These are phyloP conservation scores for Petrocephalus zakoni DNA, from an alignment of 2,113 vertebrate species.

Conservation along the genomic window DNA sequence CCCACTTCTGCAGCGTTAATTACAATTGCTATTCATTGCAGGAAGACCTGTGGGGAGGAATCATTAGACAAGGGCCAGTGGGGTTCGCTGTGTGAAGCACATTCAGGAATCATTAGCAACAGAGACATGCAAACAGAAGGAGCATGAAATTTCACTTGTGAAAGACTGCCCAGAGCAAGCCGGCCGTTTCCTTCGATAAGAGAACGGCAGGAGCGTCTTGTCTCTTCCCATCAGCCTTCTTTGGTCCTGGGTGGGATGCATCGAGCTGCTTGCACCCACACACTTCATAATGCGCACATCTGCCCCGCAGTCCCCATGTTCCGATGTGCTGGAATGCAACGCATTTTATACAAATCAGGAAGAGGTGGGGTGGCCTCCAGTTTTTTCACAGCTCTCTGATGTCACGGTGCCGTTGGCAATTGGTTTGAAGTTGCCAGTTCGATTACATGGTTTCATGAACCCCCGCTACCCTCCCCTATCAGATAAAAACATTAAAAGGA, in stretches of 20 bases:
- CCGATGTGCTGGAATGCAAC: not conserved
- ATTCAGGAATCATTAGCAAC: slow-evolving; percentile 3
- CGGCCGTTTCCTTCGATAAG: not conserved
- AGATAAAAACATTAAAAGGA: slow-evolving; percentile 7
- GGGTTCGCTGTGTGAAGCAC: not conserved
- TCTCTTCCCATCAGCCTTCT: not conserved
- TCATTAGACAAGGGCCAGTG: slow-evolving; percentile 9
- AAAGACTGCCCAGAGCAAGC: not conserved
- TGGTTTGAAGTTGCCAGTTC: slow-evolving; percentile 9
- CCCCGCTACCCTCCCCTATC: not conserved
- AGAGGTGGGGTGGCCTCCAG: not conserved
- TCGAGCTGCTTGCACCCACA: not conserved
- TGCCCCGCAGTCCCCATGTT: not conserved
- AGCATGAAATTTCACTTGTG: not conserved
- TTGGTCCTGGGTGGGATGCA: not conserved
- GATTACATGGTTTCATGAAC: not conserved
- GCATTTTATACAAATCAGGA: not conserved
- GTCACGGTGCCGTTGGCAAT: not conserved
- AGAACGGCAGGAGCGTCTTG: not conserved
- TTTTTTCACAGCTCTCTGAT: not conserved
- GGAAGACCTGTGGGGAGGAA: slow-evolving; percentile 9
- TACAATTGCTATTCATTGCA: slow-evolving; percentile 21
- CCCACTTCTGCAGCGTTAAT: slow-evolving; percentile 10
- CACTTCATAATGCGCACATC: not conserved
- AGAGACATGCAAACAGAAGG: slow-evolving; percentile 6